Conservation (phyloP, 2,113 vertebrate genomes). For the Bagarius yarrelli region DNA sequence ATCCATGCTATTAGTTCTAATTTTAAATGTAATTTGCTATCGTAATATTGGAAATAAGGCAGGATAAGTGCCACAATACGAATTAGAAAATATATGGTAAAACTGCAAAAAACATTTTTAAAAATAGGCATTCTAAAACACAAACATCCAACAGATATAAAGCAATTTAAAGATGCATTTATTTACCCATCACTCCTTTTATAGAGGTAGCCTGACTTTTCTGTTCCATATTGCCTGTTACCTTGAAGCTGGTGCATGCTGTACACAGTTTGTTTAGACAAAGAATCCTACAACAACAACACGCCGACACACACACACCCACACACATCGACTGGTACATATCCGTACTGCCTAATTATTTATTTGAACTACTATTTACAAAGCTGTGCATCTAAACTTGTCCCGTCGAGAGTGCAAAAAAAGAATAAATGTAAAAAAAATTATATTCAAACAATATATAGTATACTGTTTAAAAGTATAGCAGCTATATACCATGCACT, state of each 20-base stretch:
- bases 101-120: not conserved
- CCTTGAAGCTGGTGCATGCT: slow-evolving; percentile 73
- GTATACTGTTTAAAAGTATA: not conserved
- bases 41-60: not conserved
- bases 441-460: not conserved
- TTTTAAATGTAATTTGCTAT: not conserved
- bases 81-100: slow-evolving; percentile 1
- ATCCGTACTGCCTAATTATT: not conserved
- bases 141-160: not conserved
- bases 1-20: not conserved
- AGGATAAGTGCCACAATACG: not conserved
- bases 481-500: not conserved
- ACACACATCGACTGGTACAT: slow-evolving; percentile 6
- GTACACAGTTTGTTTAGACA: slow-evolving; percentile 64
- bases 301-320: slow-evolving; percentile 26
- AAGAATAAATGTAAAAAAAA: not conserved
- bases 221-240: slow-evolving; percentile 69
- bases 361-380: not conserved
- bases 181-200: slow-evolving; percentile 73
- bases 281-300: slow-evolving; percentile 59
- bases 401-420: slow-evolving; percentile 49
- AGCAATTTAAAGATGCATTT: not conserved
- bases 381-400: slow-evolving; percentile 46
- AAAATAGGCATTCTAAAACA: not conserved
- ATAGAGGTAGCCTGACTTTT: slow-evolving; percentile 67